Evolutionary conservation across 2,797 vertebrate species (phyloP), one percentile per base, ranked within the genome.

Genomic region (Sebastes kiyomatsui): DNA sequence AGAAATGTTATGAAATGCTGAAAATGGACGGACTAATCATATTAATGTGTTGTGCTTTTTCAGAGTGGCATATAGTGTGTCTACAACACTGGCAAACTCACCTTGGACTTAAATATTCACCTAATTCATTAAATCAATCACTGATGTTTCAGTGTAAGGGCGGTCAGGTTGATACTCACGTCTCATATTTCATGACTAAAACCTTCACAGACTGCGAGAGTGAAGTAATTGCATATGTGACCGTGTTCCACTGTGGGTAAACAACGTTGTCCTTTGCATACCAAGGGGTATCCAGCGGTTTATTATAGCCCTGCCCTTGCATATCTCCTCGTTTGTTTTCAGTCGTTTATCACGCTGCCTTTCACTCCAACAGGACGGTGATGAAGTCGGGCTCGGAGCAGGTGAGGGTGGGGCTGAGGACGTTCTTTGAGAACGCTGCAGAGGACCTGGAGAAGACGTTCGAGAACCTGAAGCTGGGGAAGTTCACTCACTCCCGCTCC

Each of bases 381-480:
- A 99, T 99, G 98, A 99, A 99, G 94, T 99, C 98, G 0, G 97
- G 97, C 82, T 98, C 97, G 0, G 98, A 99, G 92, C 92, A 96
- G 87, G 98, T 99, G 82, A 97, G 98, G 87, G 96, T 96, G 2
- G 98, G 97, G 12, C 88, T 99, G 25, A 96, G 97, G 81, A 97
- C 96, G 0, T 99, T 99, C 95, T 99, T 99, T 81, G 98, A 99
- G 93, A 99, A 98, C 33, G 99, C 98, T 1, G 98, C 99, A 0
- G 99, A 99, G 95, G 99, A 99, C 91, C 95, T 99, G 82, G 96
- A 96, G 91, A 96, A 98, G 94, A 99, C 98, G 0, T 96, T 98
- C 0, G 98, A 99, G 95, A 99, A 99, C 90, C 94, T 99, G 90
- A 99, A 99, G 91, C 96, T 98, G 71, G 99, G 98, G 78, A 99